These are phyloP conservation scores for Danaus plexippus DNA, from an alignment of 1,140 invertebrate genomes.

Conservation along the genomic window DNA sequence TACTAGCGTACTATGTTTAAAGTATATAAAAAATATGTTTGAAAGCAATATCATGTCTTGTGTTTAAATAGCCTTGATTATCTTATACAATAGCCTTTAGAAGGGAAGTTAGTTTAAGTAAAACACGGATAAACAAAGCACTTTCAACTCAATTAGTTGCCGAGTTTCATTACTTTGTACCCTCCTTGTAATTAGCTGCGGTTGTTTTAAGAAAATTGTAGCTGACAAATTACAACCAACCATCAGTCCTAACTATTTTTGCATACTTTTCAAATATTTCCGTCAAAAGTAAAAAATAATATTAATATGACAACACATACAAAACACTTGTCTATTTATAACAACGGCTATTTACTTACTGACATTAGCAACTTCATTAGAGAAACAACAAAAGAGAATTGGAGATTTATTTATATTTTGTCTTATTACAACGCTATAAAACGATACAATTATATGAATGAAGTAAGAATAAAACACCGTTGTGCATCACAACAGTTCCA, in stretches of 20 bases:
- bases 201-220: constrained; percentile 14
- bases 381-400: too few species aligned
- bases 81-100: constrained; percentile 22
- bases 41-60: constrained; percentile 19
- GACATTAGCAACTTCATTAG: too few species aligned
- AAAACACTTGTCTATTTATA: too few species aligned
- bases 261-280: too few species aligned
- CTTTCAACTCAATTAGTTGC: constrained; percentile 24
- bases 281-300: too few species aligned
- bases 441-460: constrained; percentile 1
- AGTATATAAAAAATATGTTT: constrained; percentile 1
- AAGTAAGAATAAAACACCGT: too few species aligned
- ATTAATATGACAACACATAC: too few species aligned
- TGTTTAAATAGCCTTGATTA: constrained; percentile 18
- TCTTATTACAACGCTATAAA: constrained; percentile 7
- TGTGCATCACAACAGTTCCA: too few species aligned
- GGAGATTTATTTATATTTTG: too few species aligned
- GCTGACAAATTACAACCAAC: constrained; percentile 1
- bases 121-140: constrained; percentile 29
- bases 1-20: too few species aligned
- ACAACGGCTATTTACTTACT: too few species aligned
- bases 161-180: constrained; percentile 25
- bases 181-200: constrained; percentile 24
- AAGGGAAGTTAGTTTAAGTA: constrained; percentile 24
- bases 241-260: too few species aligned